phyloP scores from a whole-genome alignment of 2,113 vertebrate species.

The Trochalopteron elliotii region DNA sequence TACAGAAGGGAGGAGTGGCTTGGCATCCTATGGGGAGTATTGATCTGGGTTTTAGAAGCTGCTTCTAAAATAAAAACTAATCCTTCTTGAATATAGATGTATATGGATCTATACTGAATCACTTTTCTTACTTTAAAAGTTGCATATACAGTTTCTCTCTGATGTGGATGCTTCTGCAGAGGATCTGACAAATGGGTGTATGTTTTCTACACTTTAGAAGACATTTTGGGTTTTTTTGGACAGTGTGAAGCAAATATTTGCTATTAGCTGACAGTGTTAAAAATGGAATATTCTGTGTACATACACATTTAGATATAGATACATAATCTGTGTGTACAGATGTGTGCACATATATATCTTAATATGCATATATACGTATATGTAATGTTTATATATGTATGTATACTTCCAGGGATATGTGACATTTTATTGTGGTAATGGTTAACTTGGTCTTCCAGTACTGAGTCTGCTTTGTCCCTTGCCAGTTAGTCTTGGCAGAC shows the following conservation, averaged over 20 bases:
- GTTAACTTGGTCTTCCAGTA: neutral
- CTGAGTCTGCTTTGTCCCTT: neutral
- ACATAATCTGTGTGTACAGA: neutral
- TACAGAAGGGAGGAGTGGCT: neutral
- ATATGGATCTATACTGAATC: neutral
- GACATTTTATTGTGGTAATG: neutral
- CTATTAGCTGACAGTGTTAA: neutral
- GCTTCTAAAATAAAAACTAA: neutral
- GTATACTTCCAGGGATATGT: neutral
- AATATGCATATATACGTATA: neutral
- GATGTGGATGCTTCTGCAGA: neutral
- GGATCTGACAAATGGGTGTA: neutral
- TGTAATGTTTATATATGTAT: neutral
- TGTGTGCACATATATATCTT: neutral
- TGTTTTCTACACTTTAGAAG: neutral
- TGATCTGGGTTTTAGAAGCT: neutral
- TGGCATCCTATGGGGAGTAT: rapidly evolving
- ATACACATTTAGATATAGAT: neutral
- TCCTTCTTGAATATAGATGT: neutral
- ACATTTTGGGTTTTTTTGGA: neutral
- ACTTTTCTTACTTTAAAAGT: neutral
- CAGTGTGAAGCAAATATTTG: neutral
- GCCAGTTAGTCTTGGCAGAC: neutral
- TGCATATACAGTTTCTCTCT: neutral
- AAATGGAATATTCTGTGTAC: neutral